Conservation (phyloP, 2,113 vertebrate genomes). For the Grallaria varia region DNA sequence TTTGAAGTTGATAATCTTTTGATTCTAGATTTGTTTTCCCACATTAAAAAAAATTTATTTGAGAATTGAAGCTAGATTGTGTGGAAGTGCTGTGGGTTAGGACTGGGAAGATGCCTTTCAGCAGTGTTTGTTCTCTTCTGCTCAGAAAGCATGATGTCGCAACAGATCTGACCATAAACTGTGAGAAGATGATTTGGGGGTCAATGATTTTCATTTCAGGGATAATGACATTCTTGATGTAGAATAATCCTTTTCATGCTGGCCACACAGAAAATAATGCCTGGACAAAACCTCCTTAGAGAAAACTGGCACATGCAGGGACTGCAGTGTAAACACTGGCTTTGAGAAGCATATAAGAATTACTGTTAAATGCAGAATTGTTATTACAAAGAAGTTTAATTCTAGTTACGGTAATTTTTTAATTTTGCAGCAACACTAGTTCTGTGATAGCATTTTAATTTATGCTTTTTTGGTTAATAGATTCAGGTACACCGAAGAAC, state of each 20-base stretch:
- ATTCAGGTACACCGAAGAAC: constrained; percentile 46
- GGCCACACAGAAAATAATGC: neutral
- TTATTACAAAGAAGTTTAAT: neutral
- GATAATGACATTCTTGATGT: neutral
- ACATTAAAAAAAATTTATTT: neutral
- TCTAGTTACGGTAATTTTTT: neutral
- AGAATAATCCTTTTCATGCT: neutral
- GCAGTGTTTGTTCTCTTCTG: neutral
- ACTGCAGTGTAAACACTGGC: rapidly evolving
- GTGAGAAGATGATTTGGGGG: neutral
- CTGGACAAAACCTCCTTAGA: neutral
- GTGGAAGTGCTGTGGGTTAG: neutral
- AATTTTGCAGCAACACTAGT: neutral
- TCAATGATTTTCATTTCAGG: neutral
- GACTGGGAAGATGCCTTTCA: neutral
- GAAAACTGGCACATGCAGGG: neutral
- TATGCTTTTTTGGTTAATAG: neutral
- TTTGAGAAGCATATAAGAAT: neutral
- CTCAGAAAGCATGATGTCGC: neutral
- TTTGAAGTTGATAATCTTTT: neutral
- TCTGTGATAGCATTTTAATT: neutral
- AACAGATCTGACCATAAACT: neutral
- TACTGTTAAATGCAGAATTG: neutral
- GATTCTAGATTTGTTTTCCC: neutral
- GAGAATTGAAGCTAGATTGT: neutral